A percentile compares a stretch with the other conserved stretches of the same genome.
These are phyloP conservation scores for Cinclus cinclus DNA, from an alignment of 2,113 vertebrate genomes.

Conservation along the genomic window DNA sequence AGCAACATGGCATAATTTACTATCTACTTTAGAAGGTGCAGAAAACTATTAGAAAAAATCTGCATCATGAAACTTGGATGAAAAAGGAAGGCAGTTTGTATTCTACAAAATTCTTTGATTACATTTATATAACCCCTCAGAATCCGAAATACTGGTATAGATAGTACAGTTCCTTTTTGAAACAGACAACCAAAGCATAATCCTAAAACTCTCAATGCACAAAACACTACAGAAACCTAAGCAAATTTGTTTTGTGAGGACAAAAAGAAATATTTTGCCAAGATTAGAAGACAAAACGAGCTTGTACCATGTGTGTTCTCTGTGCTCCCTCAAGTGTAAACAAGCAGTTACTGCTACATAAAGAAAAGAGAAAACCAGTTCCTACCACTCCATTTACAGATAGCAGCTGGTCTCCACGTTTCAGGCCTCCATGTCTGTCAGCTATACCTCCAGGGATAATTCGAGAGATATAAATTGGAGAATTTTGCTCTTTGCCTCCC, in stretches of 20 bases:
- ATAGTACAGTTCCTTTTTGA: not conserved
- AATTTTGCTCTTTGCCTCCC: conserved; percentile 99
- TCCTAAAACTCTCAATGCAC: not conserved
- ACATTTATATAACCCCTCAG: not conserved
- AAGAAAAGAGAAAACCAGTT: conserved; percentile 38
- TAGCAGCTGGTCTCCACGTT: conserved; percentile 95
- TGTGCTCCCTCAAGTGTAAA: conserved; percentile 60
- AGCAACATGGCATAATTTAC: not conserved
- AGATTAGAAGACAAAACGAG: fast-evolving
- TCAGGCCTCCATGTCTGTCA: conserved; percentile 93
- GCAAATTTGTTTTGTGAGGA: not conserved
- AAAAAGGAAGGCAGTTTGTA: not conserved
- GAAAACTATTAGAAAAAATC: not conserved
- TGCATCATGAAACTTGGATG: not conserved
- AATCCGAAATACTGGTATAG: not conserved
- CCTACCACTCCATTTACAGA: conserved; percentile 97
- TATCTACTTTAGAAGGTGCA: not conserved
- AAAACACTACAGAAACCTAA: not conserved
- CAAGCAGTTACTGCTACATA: conserved; percentile 25
- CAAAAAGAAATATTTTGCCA: not conserved
- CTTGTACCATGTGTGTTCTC: not conserved
- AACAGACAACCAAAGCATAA: not conserved
- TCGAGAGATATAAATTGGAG: conserved; percentile 96
- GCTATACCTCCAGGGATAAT: conserved; percentile 97
- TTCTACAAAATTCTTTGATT: not conserved